Conservation (phyloP, 2,113 vertebrate genomes). For the Sceloporus tristichus region DNA sequence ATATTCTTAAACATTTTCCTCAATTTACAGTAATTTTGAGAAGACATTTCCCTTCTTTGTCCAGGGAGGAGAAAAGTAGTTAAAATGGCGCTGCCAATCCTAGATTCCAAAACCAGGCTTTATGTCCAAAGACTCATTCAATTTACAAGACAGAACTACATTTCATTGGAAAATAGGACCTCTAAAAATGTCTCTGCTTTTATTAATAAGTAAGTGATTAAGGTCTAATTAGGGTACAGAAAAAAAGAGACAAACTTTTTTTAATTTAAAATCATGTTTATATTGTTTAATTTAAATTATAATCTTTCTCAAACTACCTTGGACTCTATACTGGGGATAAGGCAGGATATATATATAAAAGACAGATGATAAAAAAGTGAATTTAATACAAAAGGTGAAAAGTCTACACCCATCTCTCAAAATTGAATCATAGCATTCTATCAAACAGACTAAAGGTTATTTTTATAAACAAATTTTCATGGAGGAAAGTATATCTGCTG, state of each 20-base stretch:
- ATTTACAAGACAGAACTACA: neutral
- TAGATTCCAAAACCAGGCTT: neutral
- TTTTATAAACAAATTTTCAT: neutral
- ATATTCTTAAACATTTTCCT: neutral
- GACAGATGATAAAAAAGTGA: too few relatives aligned
- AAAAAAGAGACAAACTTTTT: too few relatives aligned
- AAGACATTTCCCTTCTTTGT: neutral
- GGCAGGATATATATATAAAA: too few relatives aligned
- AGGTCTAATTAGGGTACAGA: too few relatives aligned
- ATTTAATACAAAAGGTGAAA: too few relatives aligned
- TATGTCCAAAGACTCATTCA: neutral
- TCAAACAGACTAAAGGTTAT: neutral
- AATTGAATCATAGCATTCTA: neutral
- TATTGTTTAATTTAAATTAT: too few relatives aligned
- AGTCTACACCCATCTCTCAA: neutral
- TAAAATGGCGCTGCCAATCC: neutral
- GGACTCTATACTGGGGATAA: too few relatives aligned
- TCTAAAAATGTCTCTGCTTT: neutral
- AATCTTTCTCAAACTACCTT: too few relatives aligned
- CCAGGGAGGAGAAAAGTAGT: conserved; percentile 2
- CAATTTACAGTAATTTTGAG: neutral
- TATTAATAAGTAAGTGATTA: neutral
- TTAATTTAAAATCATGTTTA: too few relatives aligned
- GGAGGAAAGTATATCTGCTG: neutral
- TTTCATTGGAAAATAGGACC: neutral